Evolutionary conservation across 2,113 vertebrate species (phyloP).

Genomic region (Phalacrocorax brasilianus): DNA sequence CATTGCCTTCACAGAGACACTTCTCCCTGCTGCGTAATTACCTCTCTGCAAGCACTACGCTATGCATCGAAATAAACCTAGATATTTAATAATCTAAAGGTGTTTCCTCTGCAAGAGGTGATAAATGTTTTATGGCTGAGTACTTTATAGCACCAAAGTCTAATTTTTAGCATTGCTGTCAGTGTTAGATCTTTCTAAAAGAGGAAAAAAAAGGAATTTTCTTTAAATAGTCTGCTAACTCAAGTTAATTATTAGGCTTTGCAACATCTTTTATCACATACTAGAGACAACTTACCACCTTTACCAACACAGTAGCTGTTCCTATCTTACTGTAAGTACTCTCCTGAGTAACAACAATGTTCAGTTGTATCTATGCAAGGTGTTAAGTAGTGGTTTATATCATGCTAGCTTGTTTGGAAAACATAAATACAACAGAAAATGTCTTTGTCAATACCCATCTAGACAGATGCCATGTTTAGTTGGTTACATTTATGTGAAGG

Average conservation of each 20-base stretch:
- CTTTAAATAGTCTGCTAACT: background rate
- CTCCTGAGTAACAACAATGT: background rate
- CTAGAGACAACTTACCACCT: background rate
- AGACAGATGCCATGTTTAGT: background rate
- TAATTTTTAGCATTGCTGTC: conserved; percentile 8
- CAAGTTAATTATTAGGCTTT: background rate
- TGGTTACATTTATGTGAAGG: background rate
- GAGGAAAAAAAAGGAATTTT: background rate
- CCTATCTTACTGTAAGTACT: background rate
- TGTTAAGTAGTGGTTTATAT: background rate
- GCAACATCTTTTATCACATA: background rate
- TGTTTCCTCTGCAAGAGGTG: background rate
- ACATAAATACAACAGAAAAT: background rate
- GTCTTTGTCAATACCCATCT: background rate
- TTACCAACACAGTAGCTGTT: background rate
- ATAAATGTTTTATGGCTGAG: background rate
- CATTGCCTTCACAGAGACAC: background rate
- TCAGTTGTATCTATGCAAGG: background rate
- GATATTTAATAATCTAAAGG: conserved; percentile 5
- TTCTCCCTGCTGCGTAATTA: conserved; percentile 33
- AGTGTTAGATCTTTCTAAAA: background rate
- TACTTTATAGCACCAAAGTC: background rate
- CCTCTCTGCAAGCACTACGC: background rate
- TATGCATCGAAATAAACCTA: background rate
- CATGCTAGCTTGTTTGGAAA: background rate